These are phyloP conservation scores for Chlamydotis undulata DNA, from an alignment of 2,113 vertebrate species.

Conservation along the genomic window DNA sequence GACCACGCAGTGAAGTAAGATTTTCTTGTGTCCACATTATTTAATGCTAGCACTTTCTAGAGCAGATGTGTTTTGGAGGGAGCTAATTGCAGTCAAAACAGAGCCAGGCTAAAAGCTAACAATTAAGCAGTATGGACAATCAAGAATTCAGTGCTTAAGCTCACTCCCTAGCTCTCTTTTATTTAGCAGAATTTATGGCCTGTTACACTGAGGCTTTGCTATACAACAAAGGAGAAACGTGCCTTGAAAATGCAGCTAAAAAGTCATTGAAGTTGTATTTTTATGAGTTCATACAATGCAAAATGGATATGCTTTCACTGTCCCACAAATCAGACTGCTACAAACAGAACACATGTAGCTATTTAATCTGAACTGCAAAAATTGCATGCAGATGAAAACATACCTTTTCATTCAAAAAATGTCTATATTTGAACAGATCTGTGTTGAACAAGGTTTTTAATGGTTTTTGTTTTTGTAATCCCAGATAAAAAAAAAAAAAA, in stretches of 20 bases:
- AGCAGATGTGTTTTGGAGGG: constrained; percentile 54
- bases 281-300: constrained; percentile 7
- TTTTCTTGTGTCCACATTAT: constrained; percentile 43
- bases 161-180: constrained; percentile 44
- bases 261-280: constrained; percentile 44
- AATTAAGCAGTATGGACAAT: constrained; percentile 48
- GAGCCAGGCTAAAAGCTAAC: constrained; percentile 51
- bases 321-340: constrained; percentile 7
- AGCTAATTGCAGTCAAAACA: constrained; percentile 59
- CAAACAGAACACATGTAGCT: constrained; percentile 5
- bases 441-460: background rate
- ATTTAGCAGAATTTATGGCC: constrained; percentile 56
- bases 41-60: constrained; percentile 46
- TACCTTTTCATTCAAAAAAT: background rate
- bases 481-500: background rate
- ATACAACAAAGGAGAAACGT: constrained; percentile 35
- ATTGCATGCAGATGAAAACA: background rate
- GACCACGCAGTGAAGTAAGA: background rate
- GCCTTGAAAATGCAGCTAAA: constrained; percentile 49
- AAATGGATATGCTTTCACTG: constrained; percentile 5
- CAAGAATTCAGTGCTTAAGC: constrained; percentile 39
- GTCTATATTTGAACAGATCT: background rate
- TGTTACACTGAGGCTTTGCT: constrained; percentile 35
- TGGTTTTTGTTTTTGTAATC: background rate
- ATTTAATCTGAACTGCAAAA: background rate